Percentiles rank a stretch among this genome's conserved stretches.
These are phyloP conservation scores for Drosophila mojavensis DNA, from an alignment of 1,140 invertebrate species.

Conservation along the genomic window DNA sequence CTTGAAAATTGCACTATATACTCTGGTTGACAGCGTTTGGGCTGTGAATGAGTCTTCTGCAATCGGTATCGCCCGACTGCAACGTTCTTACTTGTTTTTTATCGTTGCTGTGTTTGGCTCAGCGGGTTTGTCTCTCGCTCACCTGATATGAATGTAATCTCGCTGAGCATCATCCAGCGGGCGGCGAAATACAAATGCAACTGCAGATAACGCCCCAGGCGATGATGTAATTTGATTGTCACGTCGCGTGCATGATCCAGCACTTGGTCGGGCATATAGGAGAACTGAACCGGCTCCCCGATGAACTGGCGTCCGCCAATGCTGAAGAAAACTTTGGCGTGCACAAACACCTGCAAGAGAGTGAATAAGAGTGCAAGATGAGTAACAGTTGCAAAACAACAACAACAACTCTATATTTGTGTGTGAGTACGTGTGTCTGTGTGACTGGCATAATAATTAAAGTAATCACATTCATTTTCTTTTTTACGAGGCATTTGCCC, in stretches of 20 bases:
- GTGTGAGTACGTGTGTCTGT: conserved; percentile 14
- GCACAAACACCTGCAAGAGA: conserved; percentile 87
- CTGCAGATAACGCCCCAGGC: conserved; percentile 90
- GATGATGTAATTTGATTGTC: conserved; percentile 91
- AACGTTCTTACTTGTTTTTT: no score
- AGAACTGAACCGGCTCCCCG: conserved; percentile 85
- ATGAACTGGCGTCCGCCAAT: conserved; percentile 89
- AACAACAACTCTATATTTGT: conserved; percentile 2
- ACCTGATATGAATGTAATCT: conserved; percentile 92
- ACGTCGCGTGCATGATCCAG: conserved; percentile 93
- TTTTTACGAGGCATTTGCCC: conserved; percentile 29
- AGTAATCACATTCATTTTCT: conserved; percentile 48
- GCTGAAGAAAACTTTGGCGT: conserved; percentile 90
- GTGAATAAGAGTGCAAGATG: conserved; percentile 10
- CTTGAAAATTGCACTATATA: no score
- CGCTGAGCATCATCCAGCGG: conserved; percentile 94
- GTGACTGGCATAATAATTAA: conserved; percentile 75
- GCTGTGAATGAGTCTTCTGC: no score
- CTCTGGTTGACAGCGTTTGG: no score
- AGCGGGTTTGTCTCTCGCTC: conserved; percentile 71
- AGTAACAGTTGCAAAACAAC: conserved; percentile 34
- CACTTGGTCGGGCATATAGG: conserved; percentile 91
- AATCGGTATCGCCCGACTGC: no score
- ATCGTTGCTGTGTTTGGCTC: conserved; percentile 14
- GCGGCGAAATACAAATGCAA: conserved; percentile 93